These are phyloP conservation scores for Biston betularia DNA, from an alignment of 2,888 invertebrate species.

Conservation along the genomic window DNA sequence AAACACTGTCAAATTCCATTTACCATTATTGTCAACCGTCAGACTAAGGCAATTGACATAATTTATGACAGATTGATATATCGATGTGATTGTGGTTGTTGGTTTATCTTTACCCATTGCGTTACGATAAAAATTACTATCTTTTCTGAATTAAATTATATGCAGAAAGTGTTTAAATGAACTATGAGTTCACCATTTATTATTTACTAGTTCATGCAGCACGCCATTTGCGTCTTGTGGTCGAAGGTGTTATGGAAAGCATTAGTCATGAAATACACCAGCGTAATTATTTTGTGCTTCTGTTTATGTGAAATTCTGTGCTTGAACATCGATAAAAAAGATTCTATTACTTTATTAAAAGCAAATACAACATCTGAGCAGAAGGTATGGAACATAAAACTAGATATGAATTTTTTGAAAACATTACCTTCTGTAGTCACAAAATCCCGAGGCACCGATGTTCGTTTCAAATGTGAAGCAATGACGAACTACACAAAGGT, in stretches of 20 bases:
- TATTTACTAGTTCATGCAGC: conserved; percentile 7
- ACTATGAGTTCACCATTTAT: neutral
- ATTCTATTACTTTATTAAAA: conserved; percentile 62
- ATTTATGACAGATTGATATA: neutral
- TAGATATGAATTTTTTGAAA: conserved; percentile 78
- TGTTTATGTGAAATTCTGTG: conserved; percentile 66
- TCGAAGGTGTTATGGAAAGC: conserved; percentile 72
- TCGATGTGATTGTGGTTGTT: neutral
- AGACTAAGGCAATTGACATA: neutral
- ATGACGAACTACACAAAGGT: conserved; percentile 78
- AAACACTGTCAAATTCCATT: too few relatives aligned
- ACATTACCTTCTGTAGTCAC: conserved; percentile 65
- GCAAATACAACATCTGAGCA: conserved; percentile 69
- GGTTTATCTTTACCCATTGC: too few relatives aligned
- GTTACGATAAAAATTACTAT: conserved; percentile 8
- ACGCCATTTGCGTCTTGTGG: conserved; percentile 15
- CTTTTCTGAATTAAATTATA: conserved; percentile 27
- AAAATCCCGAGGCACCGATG: conserved; percentile 64
- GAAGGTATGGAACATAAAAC: conserved; percentile 78
- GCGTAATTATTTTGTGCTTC: conserved; percentile 73
- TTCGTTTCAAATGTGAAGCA: conserved; percentile 77
- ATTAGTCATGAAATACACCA: conserved; percentile 77
- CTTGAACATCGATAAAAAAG: conserved; percentile 60
- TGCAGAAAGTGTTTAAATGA: neutral
- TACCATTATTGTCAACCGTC: neutral